Base-by-base conservation (phyloP, 2,888 invertebrate species). In the Furcula furcula region DNA sequence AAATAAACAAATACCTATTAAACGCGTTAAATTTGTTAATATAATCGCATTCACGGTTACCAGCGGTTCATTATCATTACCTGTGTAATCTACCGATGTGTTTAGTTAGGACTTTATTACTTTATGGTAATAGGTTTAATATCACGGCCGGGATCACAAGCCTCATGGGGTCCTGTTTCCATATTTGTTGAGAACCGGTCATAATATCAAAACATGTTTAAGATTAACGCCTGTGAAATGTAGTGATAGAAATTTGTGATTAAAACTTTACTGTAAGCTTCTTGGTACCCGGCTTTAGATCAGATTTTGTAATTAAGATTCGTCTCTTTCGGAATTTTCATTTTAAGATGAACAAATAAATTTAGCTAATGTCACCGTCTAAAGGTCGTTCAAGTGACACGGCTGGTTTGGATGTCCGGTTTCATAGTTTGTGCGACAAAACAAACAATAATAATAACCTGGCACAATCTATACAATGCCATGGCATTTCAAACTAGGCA, bases 1-100 rank as follows among this genome's bases (percentile, higher is more conserved):
- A 65, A 73, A 76, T 78, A 79, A 80, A 84, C 85, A 83, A 83
- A 82, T 76, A 74, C 56, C 65, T 67, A 70, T 81, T 76, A 74
- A 65, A 64, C 57, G 69, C 58, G 77, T 76, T 72, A 76, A 78
- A 76, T 73, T 84, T 79, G 80, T 77, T 76, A 81, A 77, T 80
- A 75, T 78, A 65, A 80, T 74, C 74, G 65, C 68, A 65, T 66
- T 49, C 58, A 46, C 31, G 46, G 31, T 42, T 45, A 36, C 62
- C 61, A 56, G 40, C 40, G 30, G 46, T 62, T 67, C 62, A 75
- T 82, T 79, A 75, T 68, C 76, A 76, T 79, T 39, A 39, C 34
- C 48, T 56, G 37, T 46, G 44, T 36, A 41, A 47, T 40, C 41
- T 29, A 38, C 36, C 22, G 22, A 16, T 47, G 54, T 76, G 76